Conservation (phyloP, 2,797 vertebrate species). For the Sandelia bainsii region DNA sequence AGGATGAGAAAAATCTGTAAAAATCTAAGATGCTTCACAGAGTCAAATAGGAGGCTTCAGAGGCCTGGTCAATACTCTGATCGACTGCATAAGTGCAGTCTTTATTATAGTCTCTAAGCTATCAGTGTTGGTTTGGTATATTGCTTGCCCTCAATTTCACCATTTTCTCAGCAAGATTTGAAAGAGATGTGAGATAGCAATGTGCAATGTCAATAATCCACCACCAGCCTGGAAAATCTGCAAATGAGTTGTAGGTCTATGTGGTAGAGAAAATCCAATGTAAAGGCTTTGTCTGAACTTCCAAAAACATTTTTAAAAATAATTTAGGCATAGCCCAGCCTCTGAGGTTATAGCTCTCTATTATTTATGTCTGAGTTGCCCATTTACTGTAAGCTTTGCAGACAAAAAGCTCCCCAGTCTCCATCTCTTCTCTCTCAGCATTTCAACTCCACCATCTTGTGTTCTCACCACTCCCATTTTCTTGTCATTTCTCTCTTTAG, state of each 20-base stretch:
- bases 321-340: constrained; percentile 12
- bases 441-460: constrained; percentile 53
- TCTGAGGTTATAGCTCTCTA: constrained; percentile 54
- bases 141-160: constrained; percentile 35
- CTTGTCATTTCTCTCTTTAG: constrained; percentile 77
- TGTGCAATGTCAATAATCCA: constrained; percentile 41
- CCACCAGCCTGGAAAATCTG: constrained; percentile 8
- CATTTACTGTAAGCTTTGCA: constrained; percentile 42
- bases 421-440: constrained; percentile 14
- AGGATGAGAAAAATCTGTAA: constrained; percentile 32
- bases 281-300: constrained; percentile 25
- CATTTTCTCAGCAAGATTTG: constrained; percentile 17
- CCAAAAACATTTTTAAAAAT: constrained; percentile 6
- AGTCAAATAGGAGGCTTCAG: constrained; percentile 12
- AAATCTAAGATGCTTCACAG: constrained; percentile 16
- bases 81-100: constrained; percentile 45
- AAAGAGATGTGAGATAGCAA: constrained; percentile 31
- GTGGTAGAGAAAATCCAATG: constrained; percentile 6
- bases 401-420: constrained; percentile 53
- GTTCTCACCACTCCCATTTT: constrained; percentile 60
- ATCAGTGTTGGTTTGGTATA: constrained; percentile 26
- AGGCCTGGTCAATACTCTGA: constrained; percentile 40
- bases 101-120: constrained; percentile 29
- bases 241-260: constrained; percentile 19
- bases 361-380: constrained; percentile 65